phyloP scores from a whole-genome alignment of 35 echinoderm and acorn worm species.

The Stichopus chloronotus region DNA sequence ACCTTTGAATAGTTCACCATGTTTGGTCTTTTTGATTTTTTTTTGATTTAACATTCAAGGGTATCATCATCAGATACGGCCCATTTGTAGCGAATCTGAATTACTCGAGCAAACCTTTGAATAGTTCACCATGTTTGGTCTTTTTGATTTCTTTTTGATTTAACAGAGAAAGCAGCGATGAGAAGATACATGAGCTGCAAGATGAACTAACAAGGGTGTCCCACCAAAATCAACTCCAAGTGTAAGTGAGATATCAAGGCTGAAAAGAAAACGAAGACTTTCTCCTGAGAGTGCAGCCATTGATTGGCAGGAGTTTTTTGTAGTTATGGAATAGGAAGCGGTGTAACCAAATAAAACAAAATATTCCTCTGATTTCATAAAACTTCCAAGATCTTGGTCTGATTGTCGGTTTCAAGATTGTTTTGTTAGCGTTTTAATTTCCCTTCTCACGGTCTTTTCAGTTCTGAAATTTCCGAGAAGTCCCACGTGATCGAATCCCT shows the following conservation, averaged over 20 bases:
- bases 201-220: slow-evolving; percentile 1
- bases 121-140: too few species aligned
- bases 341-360: background rate
- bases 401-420: background rate
- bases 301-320: background rate
- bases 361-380: background rate
- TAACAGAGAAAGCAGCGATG: background rate
- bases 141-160: background rate
- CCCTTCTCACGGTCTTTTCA: background rate
- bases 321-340: background rate
- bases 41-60: background rate
- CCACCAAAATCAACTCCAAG: slow-evolving; percentile 13
- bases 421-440: background rate
- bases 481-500: slow-evolving; percentile 3
- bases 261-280: background rate
- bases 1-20: too few species aligned
- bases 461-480: slow-evolving; percentile 29
- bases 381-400: background rate
- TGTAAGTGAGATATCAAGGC: background rate
- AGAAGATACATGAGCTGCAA: background rate
- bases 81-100: too few species aligned
- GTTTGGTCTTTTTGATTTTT: background rate
- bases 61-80: too few species aligned
- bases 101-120: too few species aligned
- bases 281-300: background rate